Base-by-base conservation (phyloP, 2,797 vertebrate genomes). In the Gymnodraco acuticeps region DNA sequence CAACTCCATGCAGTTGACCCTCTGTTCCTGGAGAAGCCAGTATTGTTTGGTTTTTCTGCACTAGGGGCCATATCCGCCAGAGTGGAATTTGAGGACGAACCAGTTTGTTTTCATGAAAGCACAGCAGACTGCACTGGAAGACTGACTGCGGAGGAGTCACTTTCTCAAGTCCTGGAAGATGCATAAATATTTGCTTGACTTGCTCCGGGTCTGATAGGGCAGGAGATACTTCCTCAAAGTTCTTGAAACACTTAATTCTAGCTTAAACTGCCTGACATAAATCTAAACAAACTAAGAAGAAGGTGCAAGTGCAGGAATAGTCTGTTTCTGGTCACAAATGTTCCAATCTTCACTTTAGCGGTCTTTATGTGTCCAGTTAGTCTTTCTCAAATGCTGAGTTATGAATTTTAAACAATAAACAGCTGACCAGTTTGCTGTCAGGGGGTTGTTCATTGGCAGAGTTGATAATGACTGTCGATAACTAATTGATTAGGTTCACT, bases 41-140 rank as follows among this genome's bases (percentile, higher is more conserved):
- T 81, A 80, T 75, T 91, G 87, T 93, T 90, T 92, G 88, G 88
- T 87, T 88, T 90, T 80, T 82, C 86, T 77, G 84, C 78, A 81
- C 72, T 73, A 56, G 83, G 82, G 89, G 78, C 80, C 81, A 84
- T 67, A 88, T 92, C 90, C 78, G 73, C 86, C 73, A 14, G 61
- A 84, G 72, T 72, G 85, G 85, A 88, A 91, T 90, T 75, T 62
- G 82, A 90, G 85, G 87, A 87, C 68, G 87, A 82, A 89, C 81
- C 76, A 41, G 87, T 89, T 90, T 90, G 88, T 89, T 92, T 92
- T 90, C 67, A 74, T 52, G 78, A 84, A 55, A 83, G 86, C 68
- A 56, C 70, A 85, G 73, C 27, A 15, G 73, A 71, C 79, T 61
- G 63, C 59, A 51, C 43, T 78, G 75, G 74, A 89, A 73, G 75